A percentile compares a stretch with the other conserved stretches of the same genome.
Conservation (phyloP, 2,797 vertebrate genomes). For the Psittacula derbiana region DNA sequence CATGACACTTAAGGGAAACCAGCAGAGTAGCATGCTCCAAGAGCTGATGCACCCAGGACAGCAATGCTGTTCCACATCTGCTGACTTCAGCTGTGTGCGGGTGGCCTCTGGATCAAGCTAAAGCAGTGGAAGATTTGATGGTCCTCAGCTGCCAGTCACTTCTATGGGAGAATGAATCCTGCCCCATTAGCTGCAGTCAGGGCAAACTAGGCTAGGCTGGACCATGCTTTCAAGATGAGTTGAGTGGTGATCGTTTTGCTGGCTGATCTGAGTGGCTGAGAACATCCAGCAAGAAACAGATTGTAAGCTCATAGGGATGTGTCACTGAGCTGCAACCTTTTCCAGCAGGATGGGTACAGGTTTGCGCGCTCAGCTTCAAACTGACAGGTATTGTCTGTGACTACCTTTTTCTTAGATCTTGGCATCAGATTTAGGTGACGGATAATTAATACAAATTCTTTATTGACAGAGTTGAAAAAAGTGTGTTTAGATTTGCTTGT, state of each 20-base stretch:
- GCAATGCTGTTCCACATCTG: neutral
- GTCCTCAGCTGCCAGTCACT: neutral
- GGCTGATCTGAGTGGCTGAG: neutral
- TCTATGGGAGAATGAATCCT: neutral
- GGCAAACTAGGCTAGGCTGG: neutral
- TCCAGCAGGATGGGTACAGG: neutral
- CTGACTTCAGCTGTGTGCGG: neutral
- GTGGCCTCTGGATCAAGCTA: neutral
- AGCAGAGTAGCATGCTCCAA: neutral
- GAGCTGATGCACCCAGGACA: neutral
- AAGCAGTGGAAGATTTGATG: neutral
- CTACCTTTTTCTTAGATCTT: neutral
- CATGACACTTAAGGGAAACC: neutral
- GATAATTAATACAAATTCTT: neutral
- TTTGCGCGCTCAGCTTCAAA: neutral
- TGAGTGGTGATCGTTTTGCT: neutral
- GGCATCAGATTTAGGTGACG: neutral
- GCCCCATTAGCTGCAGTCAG: neutral
- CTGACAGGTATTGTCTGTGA: accelerated
- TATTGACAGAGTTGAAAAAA: neutral
- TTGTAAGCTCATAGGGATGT: neutral
- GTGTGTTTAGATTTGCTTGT: neutral
- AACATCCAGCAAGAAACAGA: neutral
- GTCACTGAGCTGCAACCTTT: neutral
- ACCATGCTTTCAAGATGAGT: neutral